Conservation (phyloP, 2,113 vertebrate species). For the Zosterops lateralis region DNA sequence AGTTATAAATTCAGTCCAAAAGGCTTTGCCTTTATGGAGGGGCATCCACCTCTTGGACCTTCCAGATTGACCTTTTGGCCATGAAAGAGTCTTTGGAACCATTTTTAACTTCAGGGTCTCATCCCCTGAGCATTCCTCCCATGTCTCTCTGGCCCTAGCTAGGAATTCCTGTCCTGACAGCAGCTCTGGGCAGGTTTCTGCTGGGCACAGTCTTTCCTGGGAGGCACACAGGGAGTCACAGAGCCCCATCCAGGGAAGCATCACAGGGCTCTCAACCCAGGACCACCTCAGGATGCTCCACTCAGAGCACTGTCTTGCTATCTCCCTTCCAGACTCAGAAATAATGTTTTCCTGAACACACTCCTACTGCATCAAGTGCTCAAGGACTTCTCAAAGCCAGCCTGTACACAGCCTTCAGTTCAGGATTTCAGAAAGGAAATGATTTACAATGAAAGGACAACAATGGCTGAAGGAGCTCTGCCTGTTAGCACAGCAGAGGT, state of each 20-base stretch:
- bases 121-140: neutral
- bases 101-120: neutral
- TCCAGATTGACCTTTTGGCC: neutral
- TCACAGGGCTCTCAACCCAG: neutral
- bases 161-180: neutral
- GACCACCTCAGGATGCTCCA: neutral
- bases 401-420: neutral
- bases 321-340: neutral
- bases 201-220: neutral
- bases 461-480: neutral
- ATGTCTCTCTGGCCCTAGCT: neutral
- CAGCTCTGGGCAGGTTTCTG: neutral
- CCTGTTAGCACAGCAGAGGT: neutral
- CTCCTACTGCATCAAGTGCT: neutral
- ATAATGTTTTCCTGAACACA: neutral
- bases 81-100: neutral
- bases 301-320: fast-evolving
- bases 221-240: neutral
- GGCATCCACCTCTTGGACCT: fast-evolving
- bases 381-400: neutral
- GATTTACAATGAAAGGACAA: neutral
- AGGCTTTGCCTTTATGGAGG: neutral
- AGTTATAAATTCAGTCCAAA: neutral
- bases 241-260: neutral
- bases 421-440: neutral